phyloP scores from a whole-genome alignment of 2,113 vertebrate species.

The Cnemophilus loriae region DNA sequence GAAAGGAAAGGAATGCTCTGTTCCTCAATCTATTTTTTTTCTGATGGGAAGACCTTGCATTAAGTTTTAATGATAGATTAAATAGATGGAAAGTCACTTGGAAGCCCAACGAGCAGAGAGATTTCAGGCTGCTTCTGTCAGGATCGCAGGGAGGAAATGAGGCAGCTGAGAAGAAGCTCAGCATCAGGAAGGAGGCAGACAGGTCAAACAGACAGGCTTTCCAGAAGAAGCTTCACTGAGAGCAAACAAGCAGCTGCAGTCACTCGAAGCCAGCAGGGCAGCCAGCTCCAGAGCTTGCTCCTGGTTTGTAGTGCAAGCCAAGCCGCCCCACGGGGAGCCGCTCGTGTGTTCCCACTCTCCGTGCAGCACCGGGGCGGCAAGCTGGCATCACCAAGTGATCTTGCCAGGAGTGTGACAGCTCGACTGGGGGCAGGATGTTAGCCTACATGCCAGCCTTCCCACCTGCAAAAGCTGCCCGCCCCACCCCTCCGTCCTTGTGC shows the following conservation, averaged over 20 bases:
- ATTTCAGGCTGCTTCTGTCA: neutral
- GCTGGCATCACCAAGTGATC: neutral
- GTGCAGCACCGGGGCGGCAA: fast-evolving
- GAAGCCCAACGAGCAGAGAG: neutral
- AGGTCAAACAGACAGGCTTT: conserved; percentile 12
- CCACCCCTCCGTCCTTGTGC: neutral
- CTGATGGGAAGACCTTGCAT: neutral
- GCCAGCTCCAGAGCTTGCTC: conserved; percentile 1
- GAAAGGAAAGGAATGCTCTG: neutral
- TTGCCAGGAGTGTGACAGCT: neutral
- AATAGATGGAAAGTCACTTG: neutral
- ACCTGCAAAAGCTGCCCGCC: neutral
- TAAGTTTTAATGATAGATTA: neutral
- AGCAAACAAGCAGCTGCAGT: conserved; percentile 22
- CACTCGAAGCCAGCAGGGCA: neutral
- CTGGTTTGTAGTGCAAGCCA: neutral
- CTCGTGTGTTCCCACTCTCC: neutral
- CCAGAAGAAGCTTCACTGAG: neutral
- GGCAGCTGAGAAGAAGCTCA: conserved; percentile 4
- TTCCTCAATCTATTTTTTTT: neutral
- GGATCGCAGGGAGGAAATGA: neutral
- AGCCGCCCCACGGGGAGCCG: fast-evolving
- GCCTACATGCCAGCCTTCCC: neutral
- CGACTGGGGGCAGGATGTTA: neutral
- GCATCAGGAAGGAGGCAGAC: neutral